Evolutionary conservation across 2,797 vertebrate species (phyloP).

Genomic region (Malurus splendens): DNA sequence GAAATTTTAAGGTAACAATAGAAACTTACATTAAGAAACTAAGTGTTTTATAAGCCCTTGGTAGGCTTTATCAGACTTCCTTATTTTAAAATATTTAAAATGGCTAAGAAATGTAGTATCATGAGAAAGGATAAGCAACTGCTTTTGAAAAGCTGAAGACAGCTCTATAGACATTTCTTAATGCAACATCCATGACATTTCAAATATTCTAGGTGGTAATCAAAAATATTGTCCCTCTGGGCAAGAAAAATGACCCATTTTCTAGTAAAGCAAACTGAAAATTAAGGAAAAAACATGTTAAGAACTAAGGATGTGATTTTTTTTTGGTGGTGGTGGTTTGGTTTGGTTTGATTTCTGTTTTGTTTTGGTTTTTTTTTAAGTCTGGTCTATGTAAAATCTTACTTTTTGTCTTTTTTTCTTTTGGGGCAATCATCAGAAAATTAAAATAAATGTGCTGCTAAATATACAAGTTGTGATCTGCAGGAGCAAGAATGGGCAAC

Average conservation of each 20-base stretch:
- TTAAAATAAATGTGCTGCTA: not conserved
- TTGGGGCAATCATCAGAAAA: not conserved
- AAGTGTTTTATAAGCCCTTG: not conserved
- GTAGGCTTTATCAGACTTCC: not conserved
- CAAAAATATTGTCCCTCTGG: not conserved
- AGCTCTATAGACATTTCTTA: not conserved
- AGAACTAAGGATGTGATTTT: not conserved
- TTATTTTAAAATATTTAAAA: not conserved
- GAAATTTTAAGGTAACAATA: not conserved
- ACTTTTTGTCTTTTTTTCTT: too few relatives aligned
- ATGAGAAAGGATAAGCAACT: not conserved
- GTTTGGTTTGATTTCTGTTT: too few relatives aligned
- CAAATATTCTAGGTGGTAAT: not conserved
- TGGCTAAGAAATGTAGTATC: not conserved
- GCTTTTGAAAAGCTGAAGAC: not conserved
- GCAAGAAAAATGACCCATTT: not conserved
- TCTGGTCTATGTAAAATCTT: not conserved
- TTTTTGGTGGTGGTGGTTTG: not conserved
- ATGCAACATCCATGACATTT: not conserved
- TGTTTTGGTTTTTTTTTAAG: not conserved
- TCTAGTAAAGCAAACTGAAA: not conserved
- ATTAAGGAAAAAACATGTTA: not conserved
- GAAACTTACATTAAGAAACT: not conserved
- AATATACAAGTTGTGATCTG: not conserved
- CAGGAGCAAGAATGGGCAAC: not conserved